These are phyloP conservation scores for Turritopsis rubra DNA, from an alignment of 30 jellyfish, hydroid and myxozoan genomes.

Conservation along the genomic window DNA sequence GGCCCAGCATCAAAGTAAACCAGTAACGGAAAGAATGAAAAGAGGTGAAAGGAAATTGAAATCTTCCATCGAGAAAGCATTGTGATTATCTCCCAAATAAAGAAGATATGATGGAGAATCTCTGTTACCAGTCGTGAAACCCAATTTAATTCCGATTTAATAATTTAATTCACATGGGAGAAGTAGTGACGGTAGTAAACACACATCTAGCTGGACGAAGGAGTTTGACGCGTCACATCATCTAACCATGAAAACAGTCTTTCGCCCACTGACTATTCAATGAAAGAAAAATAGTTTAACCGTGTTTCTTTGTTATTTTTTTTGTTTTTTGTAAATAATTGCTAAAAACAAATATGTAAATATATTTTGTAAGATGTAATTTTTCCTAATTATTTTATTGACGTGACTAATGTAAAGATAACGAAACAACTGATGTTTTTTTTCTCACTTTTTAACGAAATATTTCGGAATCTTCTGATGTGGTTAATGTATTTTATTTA, in stretches of 20 bases:
- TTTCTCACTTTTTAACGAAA: too few species aligned
- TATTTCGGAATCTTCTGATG: neutral
- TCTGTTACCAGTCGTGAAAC: too few species aligned
- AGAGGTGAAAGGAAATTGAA: neutral
- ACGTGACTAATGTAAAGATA: neutral
- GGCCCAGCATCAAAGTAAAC: slow-evolving; percentile 49
- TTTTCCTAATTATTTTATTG: neutral
- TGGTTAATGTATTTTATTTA: neutral
- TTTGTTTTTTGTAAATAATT: neutral
- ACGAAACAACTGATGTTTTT: neutral
- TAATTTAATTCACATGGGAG: too few species aligned
- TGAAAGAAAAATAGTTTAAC: too few species aligned
- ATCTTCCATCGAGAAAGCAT: slow-evolving; percentile 5
- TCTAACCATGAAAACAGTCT: neutral
- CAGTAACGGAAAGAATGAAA: slow-evolving; percentile 22
- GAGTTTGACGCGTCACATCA: neutral
- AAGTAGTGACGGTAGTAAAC: too few species aligned
- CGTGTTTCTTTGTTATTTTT: neutral
- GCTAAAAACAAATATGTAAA: neutral
- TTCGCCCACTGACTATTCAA: neutral
- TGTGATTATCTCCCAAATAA: neutral
- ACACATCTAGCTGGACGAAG: neutral
- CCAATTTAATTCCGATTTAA: too few species aligned
- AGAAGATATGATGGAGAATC: too few species aligned
- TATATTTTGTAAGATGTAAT: neutral